A percentile compares a stretch with the other conserved stretches of the same genome.
phyloP scores from a whole-genome alignment of 2,113 vertebrate species.

The Pavo muticus region DNA sequence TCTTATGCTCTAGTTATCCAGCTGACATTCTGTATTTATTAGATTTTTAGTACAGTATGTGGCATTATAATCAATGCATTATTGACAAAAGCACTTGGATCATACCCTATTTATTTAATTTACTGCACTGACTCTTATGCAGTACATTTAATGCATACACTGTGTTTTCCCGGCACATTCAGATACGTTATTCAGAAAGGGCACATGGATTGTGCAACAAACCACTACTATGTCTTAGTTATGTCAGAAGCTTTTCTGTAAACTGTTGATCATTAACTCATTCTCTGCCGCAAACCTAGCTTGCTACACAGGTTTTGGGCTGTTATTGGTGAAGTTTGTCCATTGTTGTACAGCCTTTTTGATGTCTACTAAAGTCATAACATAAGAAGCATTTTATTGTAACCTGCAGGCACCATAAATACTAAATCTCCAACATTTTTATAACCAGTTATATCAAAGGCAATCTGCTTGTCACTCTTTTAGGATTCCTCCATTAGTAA shows the following conservation, averaged over 20 bases:
- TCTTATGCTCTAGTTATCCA: slow-evolving; percentile 55
- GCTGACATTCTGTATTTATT: slow-evolving; percentile 49
- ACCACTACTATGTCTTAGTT: slow-evolving; percentile 2
- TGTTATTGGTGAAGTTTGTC: slow-evolving; percentile 43
- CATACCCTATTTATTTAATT: slow-evolving; percentile 68
- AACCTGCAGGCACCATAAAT: slow-evolving; percentile 71
- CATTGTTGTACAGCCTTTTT: slow-evolving; percentile 29
- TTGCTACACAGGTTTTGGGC: neutral
- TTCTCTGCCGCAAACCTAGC: neutral
- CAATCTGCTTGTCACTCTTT: slow-evolving; percentile 66
- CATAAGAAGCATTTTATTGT: slow-evolving; percentile 65
- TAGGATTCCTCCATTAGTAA: slow-evolving; percentile 70
- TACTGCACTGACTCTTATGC: slow-evolving; percentile 20
- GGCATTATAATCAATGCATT: slow-evolving; percentile 63
- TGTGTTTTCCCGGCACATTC: slow-evolving; percentile 5
- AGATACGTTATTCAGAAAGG: slow-evolving; percentile 20
- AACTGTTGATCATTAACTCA: slow-evolving; percentile 30
- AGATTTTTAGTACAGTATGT: slow-evolving; percentile 56
- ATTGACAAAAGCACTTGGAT: slow-evolving; percentile 65
- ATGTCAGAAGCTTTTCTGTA: slow-evolving; percentile 5
- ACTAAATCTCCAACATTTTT: slow-evolving; percentile 70
- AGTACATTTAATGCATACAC: neutral
- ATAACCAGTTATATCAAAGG: slow-evolving; percentile 75
- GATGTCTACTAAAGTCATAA: slow-evolving; percentile 60
- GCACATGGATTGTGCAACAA: neutral